These are phyloP conservation scores for Apteryx mantelli DNA, from an alignment of 2,113 vertebrate genomes.

Conservation along the genomic window DNA sequence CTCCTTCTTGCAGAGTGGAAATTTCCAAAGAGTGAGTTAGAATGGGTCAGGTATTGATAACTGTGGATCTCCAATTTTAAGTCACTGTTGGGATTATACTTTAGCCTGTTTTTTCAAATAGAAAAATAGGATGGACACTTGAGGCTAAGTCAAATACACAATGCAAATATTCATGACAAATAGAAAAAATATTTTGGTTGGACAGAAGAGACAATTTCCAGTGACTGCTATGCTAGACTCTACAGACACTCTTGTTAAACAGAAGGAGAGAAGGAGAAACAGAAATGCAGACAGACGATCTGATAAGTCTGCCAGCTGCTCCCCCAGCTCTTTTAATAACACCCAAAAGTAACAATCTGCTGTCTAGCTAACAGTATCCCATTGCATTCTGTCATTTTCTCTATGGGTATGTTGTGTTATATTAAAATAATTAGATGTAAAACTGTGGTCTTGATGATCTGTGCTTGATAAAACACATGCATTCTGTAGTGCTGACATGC, in stretches of 20 bases:
- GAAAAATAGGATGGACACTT: neutral
- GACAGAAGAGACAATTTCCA: neutral
- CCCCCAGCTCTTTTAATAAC: conserved; percentile 39
- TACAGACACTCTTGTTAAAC: neutral
- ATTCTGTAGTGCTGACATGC: neutral
- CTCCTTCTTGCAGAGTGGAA: neutral
- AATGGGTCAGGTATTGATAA: neutral
- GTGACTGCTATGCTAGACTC: neutral
- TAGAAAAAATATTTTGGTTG: neutral
- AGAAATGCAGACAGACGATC: conserved; percentile 30
- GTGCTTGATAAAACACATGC: neutral
- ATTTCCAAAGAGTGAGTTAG: neutral
- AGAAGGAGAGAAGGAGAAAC: conserved; percentile 36
- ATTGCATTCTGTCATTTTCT: conserved; percentile 3
- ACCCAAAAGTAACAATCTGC: conserved; percentile 48
- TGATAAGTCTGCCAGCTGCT: conserved; percentile 37
- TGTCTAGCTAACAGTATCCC: conserved; percentile 5
- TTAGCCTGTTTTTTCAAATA: neutral
- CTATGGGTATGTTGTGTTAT: neutral
- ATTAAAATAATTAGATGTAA: conserved; percentile 11
- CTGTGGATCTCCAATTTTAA: neutral
- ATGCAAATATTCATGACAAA: neutral
- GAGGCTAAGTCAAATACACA: neutral
- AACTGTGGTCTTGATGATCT: neutral
- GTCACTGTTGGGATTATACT: neutral